Evolutionary conservation across 2,888 invertebrate species (phyloP).

Genomic region (Cryptocheilus praepositus): DNA sequence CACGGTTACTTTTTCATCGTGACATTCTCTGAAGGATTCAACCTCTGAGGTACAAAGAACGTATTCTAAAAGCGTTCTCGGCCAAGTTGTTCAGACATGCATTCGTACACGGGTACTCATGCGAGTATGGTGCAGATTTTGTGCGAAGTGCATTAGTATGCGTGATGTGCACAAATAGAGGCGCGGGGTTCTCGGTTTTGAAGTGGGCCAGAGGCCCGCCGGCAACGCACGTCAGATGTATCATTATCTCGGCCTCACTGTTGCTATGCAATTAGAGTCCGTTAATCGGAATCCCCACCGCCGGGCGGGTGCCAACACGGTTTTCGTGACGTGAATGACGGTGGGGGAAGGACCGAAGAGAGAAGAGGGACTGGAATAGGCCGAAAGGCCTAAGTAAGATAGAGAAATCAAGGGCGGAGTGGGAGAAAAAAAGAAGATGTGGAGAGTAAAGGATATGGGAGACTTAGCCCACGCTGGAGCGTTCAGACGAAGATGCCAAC

Average conservation of each 20-base stretch:
- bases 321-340: conserved; percentile 48
- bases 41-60: no score
- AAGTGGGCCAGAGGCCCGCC: conserved; percentile 67
- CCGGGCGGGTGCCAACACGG: conserved; percentile 34
- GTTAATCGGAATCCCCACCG: conserved; percentile 66
- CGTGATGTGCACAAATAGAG: conserved; percentile 13
- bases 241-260: conserved; percentile 72
- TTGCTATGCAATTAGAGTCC: conserved; percentile 73
- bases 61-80: no score
- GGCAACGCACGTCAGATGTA: conserved; percentile 68
- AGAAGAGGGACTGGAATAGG: background rate
- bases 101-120: background rate
- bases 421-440: conserved; percentile 9
- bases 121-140: background rate
- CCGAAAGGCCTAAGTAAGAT: background rate
- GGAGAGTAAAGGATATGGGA: conserved; percentile 24
- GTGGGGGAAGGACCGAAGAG: conserved; percentile 8
- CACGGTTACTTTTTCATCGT: no score
- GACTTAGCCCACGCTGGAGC: conserved; percentile 17
- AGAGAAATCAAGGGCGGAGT: background rate
- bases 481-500: conserved; percentile 59
- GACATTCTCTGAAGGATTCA: no score
- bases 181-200: conserved; percentile 48
- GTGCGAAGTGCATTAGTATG: background rate
- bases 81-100: no score